Conservation (phyloP, 2,888 invertebrate genomes). For the Pristionchus fissidentatus region DNA sequence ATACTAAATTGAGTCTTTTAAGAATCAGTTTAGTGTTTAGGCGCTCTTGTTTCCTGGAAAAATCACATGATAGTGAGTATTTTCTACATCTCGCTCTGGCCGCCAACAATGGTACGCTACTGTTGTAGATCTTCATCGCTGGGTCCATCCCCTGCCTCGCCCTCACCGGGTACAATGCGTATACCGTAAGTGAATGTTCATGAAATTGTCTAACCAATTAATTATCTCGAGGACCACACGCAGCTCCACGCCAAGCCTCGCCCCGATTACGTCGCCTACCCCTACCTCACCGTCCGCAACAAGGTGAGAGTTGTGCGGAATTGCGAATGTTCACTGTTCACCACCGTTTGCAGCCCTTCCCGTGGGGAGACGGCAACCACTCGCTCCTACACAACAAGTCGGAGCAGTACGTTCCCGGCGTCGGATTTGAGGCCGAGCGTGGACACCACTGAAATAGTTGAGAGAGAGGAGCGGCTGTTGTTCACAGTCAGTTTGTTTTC, state of each 20-base stretch:
- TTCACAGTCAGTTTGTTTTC: no score
- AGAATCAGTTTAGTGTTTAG: no score
- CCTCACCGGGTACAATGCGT: slow-evolving; percentile 70
- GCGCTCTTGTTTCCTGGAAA: no score
- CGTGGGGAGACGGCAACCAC: slow-evolving; percentile 93
- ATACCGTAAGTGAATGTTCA: slow-evolving; percentile 47
- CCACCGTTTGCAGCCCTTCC: slow-evolving; percentile 84
- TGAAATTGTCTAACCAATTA: background rate
- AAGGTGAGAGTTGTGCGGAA: slow-evolving; percentile 54
- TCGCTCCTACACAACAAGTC: slow-evolving; percentile 86
- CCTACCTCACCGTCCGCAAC: slow-evolving; percentile 71
- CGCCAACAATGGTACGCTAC: no score
- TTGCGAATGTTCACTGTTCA: background rate
- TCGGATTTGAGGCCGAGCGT: slow-evolving; percentile 70
- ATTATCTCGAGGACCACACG: slow-evolving; percentile 54
- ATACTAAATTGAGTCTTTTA: background rate
- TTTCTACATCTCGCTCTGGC: no score
- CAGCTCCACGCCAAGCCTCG: slow-evolving; percentile 61
- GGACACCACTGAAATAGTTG: slow-evolving; percentile 49
- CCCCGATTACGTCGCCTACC: slow-evolving; percentile 70
- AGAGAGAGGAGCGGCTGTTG: background rate
- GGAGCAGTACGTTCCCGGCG: slow-evolving; percentile 72
- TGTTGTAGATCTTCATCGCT: slow-evolving; percentile 67
- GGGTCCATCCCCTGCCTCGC: slow-evolving; percentile 70
- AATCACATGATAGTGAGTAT: no score